These are phyloP conservation scores for Crossocerus cetratus DNA, from an alignment of 2,888 invertebrate genomes.

Conservation along the genomic window DNA sequence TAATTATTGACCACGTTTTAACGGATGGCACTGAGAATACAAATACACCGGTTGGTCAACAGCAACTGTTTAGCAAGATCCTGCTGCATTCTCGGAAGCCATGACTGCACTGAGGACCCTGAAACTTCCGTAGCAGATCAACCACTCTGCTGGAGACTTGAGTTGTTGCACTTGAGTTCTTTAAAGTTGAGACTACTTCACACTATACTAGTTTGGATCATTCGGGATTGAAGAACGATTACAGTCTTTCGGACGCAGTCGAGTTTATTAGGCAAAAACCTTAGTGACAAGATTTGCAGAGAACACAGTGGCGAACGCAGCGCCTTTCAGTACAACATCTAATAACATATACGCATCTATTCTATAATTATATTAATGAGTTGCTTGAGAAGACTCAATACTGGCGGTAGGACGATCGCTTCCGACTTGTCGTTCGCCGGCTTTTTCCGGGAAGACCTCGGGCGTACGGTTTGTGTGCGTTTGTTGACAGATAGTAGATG, in stretches of 20 bases:
- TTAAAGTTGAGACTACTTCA: too few relatives aligned
- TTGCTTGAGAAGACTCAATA: constrained; percentile 75
- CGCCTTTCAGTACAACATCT: constrained; percentile 23
- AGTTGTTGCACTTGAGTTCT: too few relatives aligned
- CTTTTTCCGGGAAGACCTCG: constrained; percentile 87
- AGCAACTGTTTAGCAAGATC: too few relatives aligned
- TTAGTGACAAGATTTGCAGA: constrained; percentile 42
- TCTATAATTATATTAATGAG: constrained; percentile 75
- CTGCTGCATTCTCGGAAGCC: too few relatives aligned
- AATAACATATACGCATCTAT: constrained; percentile 51
- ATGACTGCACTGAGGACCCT: too few relatives aligned
- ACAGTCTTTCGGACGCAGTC: constrained; percentile 15
- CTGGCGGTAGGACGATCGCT: constrained; percentile 76
- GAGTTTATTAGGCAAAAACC: constrained; percentile 38
- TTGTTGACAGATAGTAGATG: constrained; percentile 92
- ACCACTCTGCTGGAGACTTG: too few relatives aligned
- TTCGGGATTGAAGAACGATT: too few relatives aligned
- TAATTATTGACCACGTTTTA: constrained; percentile 7
- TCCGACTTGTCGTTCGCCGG: constrained; percentile 74
- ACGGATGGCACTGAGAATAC: neutral
- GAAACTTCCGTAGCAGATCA: too few relatives aligned
- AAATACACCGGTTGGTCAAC: constrained; percentile 4
- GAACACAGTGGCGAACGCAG: constrained; percentile 28
- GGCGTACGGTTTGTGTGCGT: constrained; percentile 90
- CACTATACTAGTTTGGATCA: too few relatives aligned